Conservation (phyloP, 2,797 vertebrate species). For the Hirundo rustica region DNA sequence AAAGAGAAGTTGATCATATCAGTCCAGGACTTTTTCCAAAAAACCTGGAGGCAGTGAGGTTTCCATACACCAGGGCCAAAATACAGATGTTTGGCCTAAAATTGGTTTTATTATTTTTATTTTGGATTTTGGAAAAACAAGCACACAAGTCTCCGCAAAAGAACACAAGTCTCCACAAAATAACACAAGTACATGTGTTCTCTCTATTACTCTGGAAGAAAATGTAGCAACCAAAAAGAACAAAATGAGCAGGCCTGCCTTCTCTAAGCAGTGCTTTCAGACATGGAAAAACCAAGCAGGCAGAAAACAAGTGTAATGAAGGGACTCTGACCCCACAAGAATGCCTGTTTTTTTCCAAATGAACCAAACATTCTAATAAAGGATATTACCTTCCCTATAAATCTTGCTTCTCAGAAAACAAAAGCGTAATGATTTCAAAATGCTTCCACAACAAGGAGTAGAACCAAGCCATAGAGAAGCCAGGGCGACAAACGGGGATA, state of each 20-base stretch:
- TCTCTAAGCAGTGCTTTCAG: slow-evolving; percentile 17
- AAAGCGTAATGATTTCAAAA: slow-evolving; percentile 36
- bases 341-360: slow-evolving; percentile 59
- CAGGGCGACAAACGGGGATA: background rate
- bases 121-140: slow-evolving; percentile 66
- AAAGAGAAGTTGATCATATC: slow-evolving; percentile 42
- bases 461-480: background rate
- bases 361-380: slow-evolving; percentile 29
- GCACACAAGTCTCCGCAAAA: slow-evolving; percentile 17
- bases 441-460: slow-evolving; percentile 11
- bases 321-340: slow-evolving; percentile 34
- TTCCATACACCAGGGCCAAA: slow-evolving; percentile 47
- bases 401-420: slow-evolving; percentile 45
- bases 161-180: slow-evolving; percentile 11
- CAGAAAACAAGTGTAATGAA: slow-evolving; percentile 56
- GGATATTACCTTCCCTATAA: slow-evolving; percentile 49
- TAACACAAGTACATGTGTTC: slow-evolving; percentile 22
- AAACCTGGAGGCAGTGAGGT: slow-evolving; percentile 46
- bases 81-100: slow-evolving; percentile 61
- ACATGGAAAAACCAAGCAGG: slow-evolving; percentile 52
- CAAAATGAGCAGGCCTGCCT: slow-evolving; percentile 23
- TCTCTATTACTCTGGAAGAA: slow-evolving; percentile 50
- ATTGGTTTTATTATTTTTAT: slow-evolving; percentile 59
- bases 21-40: slow-evolving; percentile 41
- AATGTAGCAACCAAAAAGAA: slow-evolving; percentile 29